These are phyloP conservation scores for Chirona hameri DNA, from an alignment of 2,888 invertebrate genomes.

Conservation along the genomic window DNA sequence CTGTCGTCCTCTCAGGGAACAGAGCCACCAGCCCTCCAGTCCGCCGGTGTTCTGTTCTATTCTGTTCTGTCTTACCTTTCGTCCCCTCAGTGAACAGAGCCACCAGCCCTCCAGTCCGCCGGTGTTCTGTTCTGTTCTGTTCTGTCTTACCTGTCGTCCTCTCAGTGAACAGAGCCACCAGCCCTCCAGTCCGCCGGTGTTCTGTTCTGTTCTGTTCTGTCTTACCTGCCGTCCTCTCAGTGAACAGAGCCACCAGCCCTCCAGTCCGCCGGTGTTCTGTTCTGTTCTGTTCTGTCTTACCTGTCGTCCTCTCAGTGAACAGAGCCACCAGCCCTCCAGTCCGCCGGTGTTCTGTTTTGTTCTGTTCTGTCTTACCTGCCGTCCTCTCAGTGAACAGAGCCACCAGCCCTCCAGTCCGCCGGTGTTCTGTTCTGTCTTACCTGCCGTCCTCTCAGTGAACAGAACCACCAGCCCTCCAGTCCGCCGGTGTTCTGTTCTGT, in stretches of 20 bases:
- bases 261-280: slow-evolving; percentile 83
- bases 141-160: slow-evolving; percentile 85
- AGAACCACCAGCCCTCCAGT: slow-evolving; percentile 95
- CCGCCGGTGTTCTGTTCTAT: slow-evolving; percentile 90
- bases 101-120: slow-evolving; percentile 94
- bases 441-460: slow-evolving; percentile 84
- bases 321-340: slow-evolving; percentile 95
- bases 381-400: slow-evolving; percentile 84
- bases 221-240: slow-evolving; percentile 82
- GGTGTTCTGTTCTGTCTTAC: slow-evolving; percentile 90
- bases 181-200: slow-evolving; percentile 84
- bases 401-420: slow-evolving; percentile 94
- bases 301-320: slow-evolving; percentile 84
- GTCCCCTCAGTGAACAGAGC: slow-evolving; percentile 84
- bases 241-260: slow-evolving; percentile 97
- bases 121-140: slow-evolving; percentile 90
- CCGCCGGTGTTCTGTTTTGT: slow-evolving; percentile 89
- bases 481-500: slow-evolving; percentile 90
- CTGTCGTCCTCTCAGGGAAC: slow-evolving; percentile 81
- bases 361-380: too few relatives aligned
- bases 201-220: too few relatives aligned
- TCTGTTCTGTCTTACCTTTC: too few relatives aligned
- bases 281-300: too few relatives aligned
- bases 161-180: slow-evolving; percentile 95
- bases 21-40: slow-evolving; percentile 95